A percentile compares a stretch with the other conserved stretches of the same genome.
Evolutionary conservation across 2,888 invertebrate genomes (phyloP).

Genomic region (Stramonita haemastoma): DNA sequence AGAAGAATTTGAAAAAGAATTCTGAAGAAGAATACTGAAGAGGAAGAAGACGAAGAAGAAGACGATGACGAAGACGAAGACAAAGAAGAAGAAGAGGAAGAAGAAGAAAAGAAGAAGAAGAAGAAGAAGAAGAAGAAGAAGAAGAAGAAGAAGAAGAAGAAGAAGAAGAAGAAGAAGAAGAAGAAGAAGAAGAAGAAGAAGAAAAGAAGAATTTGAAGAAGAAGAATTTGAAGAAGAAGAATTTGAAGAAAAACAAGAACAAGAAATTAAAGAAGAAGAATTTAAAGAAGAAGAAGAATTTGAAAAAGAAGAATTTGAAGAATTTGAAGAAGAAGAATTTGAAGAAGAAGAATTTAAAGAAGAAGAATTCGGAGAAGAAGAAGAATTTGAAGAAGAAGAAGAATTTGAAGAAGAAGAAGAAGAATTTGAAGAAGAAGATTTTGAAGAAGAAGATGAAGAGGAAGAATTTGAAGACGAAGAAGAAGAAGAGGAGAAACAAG

Average conservation of each 20-base stretch:
- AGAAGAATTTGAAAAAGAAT: background rate
- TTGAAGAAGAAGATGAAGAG: background rate
- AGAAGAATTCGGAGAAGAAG: background rate
- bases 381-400: background rate
- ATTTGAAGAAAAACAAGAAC: background rate
- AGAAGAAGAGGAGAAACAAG: background rate
- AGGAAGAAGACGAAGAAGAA: background rate
- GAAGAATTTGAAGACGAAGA: background rate
- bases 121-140: slow-evolving; percentile 8
- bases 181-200: background rate
- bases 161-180: background rate
- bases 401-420: background rate
- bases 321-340: too few species aligned
- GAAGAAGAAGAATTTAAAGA: background rate
- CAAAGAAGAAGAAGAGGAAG: background rate
- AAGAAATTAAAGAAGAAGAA: background rate
- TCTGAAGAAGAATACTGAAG: too few species aligned
- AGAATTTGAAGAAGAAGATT: too few species aligned
- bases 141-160: slow-evolving; percentile 1
- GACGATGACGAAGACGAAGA: background rate
- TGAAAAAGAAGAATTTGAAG: too few species aligned
- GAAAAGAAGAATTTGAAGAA: too few species aligned
- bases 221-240: too few species aligned
- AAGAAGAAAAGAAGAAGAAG: background rate
- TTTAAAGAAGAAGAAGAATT: too few species aligned